Percentiles rank a stretch among this genome's conserved stretches.
Evolutionary conservation across 2,888 invertebrate species (phyloP).

Genomic region (Eucera pruinosa): DNA sequence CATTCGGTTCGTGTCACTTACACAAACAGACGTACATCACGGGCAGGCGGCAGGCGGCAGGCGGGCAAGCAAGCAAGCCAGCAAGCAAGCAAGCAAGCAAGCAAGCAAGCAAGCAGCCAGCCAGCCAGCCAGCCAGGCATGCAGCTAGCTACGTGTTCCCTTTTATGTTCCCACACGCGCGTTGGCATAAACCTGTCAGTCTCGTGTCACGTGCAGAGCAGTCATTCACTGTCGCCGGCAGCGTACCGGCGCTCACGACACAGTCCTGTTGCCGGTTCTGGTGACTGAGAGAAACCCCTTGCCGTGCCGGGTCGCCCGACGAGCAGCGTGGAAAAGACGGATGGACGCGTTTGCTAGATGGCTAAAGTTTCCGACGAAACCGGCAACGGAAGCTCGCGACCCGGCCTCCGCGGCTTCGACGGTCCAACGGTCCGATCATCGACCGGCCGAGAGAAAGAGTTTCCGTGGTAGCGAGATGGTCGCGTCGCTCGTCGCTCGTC

Average conservation of each 20-base stretch:
- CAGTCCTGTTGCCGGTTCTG: slow-evolving; percentile 64
- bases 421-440: too few relatives aligned
- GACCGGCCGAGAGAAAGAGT: slow-evolving; percentile 17
- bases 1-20: slow-evolving; percentile 83
- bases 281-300: slow-evolving; percentile 61
- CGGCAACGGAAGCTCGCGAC: slow-evolving; percentile 22
- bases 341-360: slow-evolving; percentile 33
- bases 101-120: slow-evolving; percentile 34
- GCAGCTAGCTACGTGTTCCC: slow-evolving; percentile 80
- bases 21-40: slow-evolving; percentile 84
- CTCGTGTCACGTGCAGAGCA: slow-evolving; percentile 83
- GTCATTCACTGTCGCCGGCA: slow-evolving; percentile 83
- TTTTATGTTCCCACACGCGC: slow-evolving; percentile 83
- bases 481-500: too few relatives aligned
- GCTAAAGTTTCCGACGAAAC: slow-evolving; percentile 22
- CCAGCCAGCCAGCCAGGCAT: slow-evolving; percentile 35
- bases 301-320: slow-evolving; percentile 42
- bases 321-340: slow-evolving; percentile 54
- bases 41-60: slow-evolving; percentile 72
- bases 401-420: neutral
- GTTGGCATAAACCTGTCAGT: slow-evolving; percentile 84
- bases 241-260: slow-evolving; percentile 76
- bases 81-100: slow-evolving; percentile 13
- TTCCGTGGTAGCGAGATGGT: slow-evolving; percentile 23
- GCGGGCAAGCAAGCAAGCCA: slow-evolving; percentile 61